These are phyloP conservation scores for Xenentodon cancila DNA, from an alignment of 2,797 vertebrate genomes.

Conservation along the genomic window DNA sequence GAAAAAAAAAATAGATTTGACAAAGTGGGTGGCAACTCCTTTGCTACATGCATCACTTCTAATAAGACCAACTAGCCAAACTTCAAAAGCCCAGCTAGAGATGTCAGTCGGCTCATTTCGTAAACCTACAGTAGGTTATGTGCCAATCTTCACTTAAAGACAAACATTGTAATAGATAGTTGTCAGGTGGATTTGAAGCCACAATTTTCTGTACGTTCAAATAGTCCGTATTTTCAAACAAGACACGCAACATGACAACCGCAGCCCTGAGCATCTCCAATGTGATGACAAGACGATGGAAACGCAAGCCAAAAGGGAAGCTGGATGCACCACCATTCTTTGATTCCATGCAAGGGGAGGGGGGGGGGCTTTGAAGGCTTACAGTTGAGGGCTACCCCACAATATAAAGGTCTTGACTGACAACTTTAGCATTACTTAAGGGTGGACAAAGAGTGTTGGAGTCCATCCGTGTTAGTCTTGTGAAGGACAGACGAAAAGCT, in stretches of 20 bases:
- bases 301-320: conserved; percentile 59
- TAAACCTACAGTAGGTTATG: conserved; percentile 27
- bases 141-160: conserved; percentile 58
- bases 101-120: conserved; percentile 39
- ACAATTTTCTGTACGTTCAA: conserved; percentile 65
- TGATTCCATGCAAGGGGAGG: conserved; percentile 48
- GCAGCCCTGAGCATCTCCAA: conserved; percentile 67
- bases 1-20: conserved; percentile 65
- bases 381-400: conserved; percentile 28
- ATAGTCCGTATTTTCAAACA: conserved; percentile 67
- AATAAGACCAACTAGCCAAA: conserved; percentile 54
- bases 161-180: conserved; percentile 44
- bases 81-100: conserved; percentile 31
- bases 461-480: conserved; percentile 70
- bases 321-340: conserved; percentile 44
- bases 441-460: conserved; percentile 35
- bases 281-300: conserved; percentile 59
- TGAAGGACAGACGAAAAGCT: conserved; percentile 37
- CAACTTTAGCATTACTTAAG: conserved; percentile 46
- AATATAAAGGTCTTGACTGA: conserved; percentile 54
- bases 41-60: conserved; percentile 62
- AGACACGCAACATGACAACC: conserved; percentile 57
- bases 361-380: conserved; percentile 30
- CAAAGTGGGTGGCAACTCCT: conserved; percentile 57
- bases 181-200: conserved; percentile 58